Percentiles rank a stretch among this genome's conserved stretches.
These are phyloP conservation scores for Microplitis manilae DNA, from an alignment of 2,888 invertebrate species.

Conservation along the genomic window DNA sequence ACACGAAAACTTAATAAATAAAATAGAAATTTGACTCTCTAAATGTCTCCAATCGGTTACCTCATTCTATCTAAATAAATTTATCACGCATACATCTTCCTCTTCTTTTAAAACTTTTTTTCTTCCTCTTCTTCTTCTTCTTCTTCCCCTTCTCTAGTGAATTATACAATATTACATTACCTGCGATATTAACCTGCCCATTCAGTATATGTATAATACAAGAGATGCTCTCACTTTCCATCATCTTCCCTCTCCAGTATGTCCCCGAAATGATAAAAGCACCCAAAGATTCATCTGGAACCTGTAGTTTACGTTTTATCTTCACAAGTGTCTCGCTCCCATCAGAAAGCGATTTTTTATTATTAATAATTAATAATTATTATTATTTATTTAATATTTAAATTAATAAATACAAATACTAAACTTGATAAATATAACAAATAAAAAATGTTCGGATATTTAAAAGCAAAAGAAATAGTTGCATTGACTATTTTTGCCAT, in stretches of 20 bases:
- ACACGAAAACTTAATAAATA: constrained; percentile 32
- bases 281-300: constrained; percentile 46
- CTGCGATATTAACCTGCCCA: not conserved
- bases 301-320: constrained; percentile 58
- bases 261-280: constrained; percentile 62
- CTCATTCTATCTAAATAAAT: not conserved
- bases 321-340: constrained; percentile 8
- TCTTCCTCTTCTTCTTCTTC: constrained; percentile 42
- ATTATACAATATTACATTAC: not conserved
- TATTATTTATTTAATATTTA: not conserved
- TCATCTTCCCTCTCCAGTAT: constrained; percentile 50
- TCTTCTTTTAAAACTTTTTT: constrained; percentile 35
- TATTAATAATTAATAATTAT: not conserved
- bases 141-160: not conserved
- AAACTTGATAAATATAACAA: not conserved
- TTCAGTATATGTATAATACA: not conserved
- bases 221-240: constrained; percentile 38
- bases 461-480: not conserved
- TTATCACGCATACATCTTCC: constrained; percentile 33
- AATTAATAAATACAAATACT: not conserved
- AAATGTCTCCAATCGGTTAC: not conserved
- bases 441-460: constrained; percentile 4
- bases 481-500: not conserved
- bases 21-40: not conserved
- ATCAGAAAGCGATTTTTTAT: not conserved